Percentiles rank a stretch among this genome's conserved stretches.
Evolutionary conservation across 2,888 invertebrate species (phyloP).

Genomic region (Nomada hirtipes): DNA sequence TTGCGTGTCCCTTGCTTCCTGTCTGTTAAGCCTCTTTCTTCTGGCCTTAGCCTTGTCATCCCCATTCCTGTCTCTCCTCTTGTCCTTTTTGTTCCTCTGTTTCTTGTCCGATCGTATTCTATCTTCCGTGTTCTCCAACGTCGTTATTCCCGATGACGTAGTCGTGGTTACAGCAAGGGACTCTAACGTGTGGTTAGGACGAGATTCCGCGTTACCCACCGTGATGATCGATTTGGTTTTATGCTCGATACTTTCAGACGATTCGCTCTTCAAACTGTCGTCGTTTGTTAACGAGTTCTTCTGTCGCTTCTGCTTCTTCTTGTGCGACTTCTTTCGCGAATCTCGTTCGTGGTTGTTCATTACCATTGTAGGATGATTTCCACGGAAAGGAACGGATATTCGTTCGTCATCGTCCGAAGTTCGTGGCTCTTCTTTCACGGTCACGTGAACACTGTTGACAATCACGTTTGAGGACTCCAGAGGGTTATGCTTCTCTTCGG

Average conservation of each 20-base stretch:
- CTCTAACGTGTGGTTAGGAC: slow-evolving; percentile 71
- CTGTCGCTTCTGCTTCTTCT: slow-evolving; percentile 93
- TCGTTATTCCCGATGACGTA: slow-evolving; percentile 58
- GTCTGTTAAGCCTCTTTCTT: slow-evolving; percentile 85
- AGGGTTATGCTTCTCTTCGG: slow-evolving; percentile 81
- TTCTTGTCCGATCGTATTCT: slow-evolving; percentile 83
- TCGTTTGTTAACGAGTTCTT: slow-evolving; percentile 87
- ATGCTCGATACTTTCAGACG: slow-evolving; percentile 72
- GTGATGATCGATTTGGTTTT: slow-evolving; percentile 72
- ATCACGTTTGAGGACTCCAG: slow-evolving; percentile 73
- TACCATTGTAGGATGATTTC: slow-evolving; percentile 73
- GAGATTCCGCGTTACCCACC: slow-evolving; percentile 65
- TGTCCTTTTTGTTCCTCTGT: slow-evolving; percentile 83
- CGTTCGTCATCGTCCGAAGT: slow-evolving; percentile 83
- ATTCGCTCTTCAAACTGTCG: slow-evolving; percentile 76
- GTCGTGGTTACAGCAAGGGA: slow-evolving; percentile 45
- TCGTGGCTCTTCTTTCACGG: slow-evolving; percentile 79
- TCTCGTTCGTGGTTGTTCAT: slow-evolving; percentile 82
- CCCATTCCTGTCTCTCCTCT: slow-evolving; percentile 81
- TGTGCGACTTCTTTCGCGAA: slow-evolving; percentile 90
- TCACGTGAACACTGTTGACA: slow-evolving; percentile 74
- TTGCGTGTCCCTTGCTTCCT: slow-evolving; percentile 86
- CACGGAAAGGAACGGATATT: slow-evolving; percentile 74
- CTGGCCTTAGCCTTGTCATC: slow-evolving; percentile 82
- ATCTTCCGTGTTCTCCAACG: slow-evolving; percentile 78